Base-by-base conservation (phyloP, 2,888 invertebrate species). In the Melitaea athalia region DNA sequence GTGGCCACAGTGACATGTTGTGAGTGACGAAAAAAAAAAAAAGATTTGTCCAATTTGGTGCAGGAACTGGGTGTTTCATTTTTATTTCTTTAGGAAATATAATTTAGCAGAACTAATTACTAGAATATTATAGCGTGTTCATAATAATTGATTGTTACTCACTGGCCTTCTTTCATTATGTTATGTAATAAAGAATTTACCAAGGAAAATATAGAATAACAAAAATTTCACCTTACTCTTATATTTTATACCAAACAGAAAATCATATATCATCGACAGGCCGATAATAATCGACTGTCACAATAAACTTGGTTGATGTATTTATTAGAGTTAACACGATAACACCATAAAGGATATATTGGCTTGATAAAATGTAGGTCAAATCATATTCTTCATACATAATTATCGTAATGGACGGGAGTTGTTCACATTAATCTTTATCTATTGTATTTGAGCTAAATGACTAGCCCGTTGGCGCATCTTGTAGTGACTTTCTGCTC, bases 231-330 rank as follows among this genome's bases (percentile, higher is more conserved):
- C 15, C 3, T 45, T 50, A 11, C 14, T 38, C 38, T 64, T 63
- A 45, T 59, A 12, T 15, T 52, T 47, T 31, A 47, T 14, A 14
- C 15, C 67, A 59, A 2, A 31, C 49, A n/a, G 11, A 50, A 49
- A 55, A 64, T 69, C 17, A 78, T 78, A 71, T 76, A 78, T 75
- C 71, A 75, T 75, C 79, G 84, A 87, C 82, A 83, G 79, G 74
- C 70, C 75, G 74, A 75, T 75, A 88, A 89, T 89, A 88, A 85
- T 83, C 47, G 74, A 75, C 78, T 81, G 83, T 84, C 83, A 85
- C 81, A 84, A 85, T 85, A 84, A 79, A 85, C 82, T 81, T 81
- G 79, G 80, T 67, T 77, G 76, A 76, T 76, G 73, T 76, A 79
- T 80, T 81, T 82, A 81, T 79, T 79, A 75, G 70, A 76, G 79